These are phyloP conservation scores for Dromaius novaehollandiae DNA, from an alignment of 2,113 vertebrate species.

Conservation along the genomic window DNA sequence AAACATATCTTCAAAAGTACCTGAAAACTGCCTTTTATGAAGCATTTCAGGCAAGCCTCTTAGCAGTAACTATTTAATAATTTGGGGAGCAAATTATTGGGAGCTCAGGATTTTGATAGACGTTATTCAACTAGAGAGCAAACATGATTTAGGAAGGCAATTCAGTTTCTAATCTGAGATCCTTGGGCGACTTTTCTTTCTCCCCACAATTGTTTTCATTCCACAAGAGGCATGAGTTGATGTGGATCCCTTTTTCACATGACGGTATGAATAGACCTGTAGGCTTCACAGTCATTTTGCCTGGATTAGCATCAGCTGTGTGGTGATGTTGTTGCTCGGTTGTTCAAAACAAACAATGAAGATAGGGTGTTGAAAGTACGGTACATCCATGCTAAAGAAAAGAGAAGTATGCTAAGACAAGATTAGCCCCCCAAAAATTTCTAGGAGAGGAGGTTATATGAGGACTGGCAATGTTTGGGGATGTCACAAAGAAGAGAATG, in stretches of 20 bases:
- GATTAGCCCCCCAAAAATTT: neutral
- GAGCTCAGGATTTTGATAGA: neutral
- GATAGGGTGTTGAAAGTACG: neutral
- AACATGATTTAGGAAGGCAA: neutral
- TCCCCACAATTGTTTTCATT: fast-evolving
- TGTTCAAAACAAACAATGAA: neutral
- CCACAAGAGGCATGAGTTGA: neutral
- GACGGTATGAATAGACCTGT: neutral
- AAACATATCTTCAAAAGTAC: conserved; percentile 14
- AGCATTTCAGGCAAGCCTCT: neutral
- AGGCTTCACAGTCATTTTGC: neutral
- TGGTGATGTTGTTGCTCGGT: neutral
- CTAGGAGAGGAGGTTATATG: neutral
- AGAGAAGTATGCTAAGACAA: neutral
- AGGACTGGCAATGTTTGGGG: neutral
- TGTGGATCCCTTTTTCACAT: neutral
- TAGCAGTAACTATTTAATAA: neutral
- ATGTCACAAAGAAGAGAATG: neutral
- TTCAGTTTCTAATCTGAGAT: neutral
- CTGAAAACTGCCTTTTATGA: neutral
- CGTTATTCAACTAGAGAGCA: neutral
- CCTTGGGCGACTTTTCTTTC: neutral
- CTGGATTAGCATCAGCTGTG: neutral
- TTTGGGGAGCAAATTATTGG: neutral
- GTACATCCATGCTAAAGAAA: neutral